These are phyloP conservation scores for Trichogramma evanescens DNA, from an alignment of 2,888 invertebrate genomes.

Conservation along the genomic window DNA sequence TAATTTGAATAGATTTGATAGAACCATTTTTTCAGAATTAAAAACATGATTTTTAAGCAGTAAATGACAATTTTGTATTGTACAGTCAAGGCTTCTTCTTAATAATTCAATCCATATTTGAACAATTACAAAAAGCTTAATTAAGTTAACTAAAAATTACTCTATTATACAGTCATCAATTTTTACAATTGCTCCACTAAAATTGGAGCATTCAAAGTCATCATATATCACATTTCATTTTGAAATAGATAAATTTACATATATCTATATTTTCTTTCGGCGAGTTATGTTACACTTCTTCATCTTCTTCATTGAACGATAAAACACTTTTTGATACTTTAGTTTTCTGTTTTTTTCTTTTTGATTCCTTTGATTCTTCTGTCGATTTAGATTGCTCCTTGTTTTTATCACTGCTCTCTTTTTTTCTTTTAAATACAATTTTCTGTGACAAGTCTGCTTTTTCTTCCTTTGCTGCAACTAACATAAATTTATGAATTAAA, in stretches of 20 bases:
- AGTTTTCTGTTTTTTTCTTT: slow-evolving; percentile 27
- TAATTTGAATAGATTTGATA: too few relatives aligned
- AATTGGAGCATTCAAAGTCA: too few relatives aligned
- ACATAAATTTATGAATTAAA: background rate
- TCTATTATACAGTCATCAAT: background rate
- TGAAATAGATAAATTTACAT: background rate
- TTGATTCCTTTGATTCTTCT: slow-evolving; percentile 22
- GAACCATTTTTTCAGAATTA: too few relatives aligned
- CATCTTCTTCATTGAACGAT: slow-evolving; percentile 40
- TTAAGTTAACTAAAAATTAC: background rate
- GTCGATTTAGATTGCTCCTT: slow-evolving; percentile 10
- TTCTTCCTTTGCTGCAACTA: slow-evolving; percentile 37
- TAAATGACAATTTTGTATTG: too few relatives aligned
- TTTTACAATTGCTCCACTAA: background rate
- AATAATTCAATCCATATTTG: too few relatives aligned
- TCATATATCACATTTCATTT: background rate
- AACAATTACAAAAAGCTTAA: background rate
- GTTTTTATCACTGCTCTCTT: slow-evolving; percentile 25
- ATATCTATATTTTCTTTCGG: background rate
- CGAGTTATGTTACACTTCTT: slow-evolving; percentile 24
- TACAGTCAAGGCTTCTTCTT: too few relatives aligned
- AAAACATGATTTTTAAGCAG: too few relatives aligned
- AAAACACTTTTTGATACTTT: slow-evolving; percentile 32
- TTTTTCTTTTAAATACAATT: slow-evolving; percentile 51
- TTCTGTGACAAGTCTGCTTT: slow-evolving; percentile 56